Base-by-base conservation (phyloP, 2,888 invertebrate species). In the Metalampra italica region DNA sequence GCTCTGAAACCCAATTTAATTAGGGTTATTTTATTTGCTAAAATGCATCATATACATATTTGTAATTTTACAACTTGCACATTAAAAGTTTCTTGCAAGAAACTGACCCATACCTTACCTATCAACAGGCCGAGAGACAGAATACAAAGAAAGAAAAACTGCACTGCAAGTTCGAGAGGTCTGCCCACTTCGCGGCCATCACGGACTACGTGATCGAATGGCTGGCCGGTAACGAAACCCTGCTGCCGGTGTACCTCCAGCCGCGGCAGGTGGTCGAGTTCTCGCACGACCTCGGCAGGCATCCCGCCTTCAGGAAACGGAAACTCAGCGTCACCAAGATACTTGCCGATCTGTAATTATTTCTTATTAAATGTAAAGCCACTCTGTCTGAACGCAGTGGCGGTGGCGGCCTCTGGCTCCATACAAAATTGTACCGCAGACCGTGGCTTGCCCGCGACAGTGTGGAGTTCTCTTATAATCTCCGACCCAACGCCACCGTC, bases 121-220 rank as follows among this genome's bases (percentile, higher is more conserved):
- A 8, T 9, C 2, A 8, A 37, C 37, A 37, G 37, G n/a, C 1
- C n/a, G 37, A n/a, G 7, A 37, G 3, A 32, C 32, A 32, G 4
- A 8, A 32, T 11, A 32, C 32, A 11, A 32, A 32, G 8, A 32
- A 32, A 41, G 41, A 41, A 29, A 41, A 22, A 62, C 14, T 82
- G n/a, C 75, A 70, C 12, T 66, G 71, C 0, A 74, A 69, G 9
- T 79, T 84, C 50, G 75, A 79, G 44, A 75, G 75, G 29, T 77
- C 83, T 0, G 71, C 78, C 0, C 71, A 87, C 45, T 61, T 80
- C 3, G 79, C 78, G 48, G 77, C 79, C 0, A 82, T 87, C 11
- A 76, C 75, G 0, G 75, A 81, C 7, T 84, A 76, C 54, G 78
- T 88, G 0, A 64, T 88, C 2, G 78, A 80, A 4, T 88, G 88